Percentiles rank a stretch among this genome's conserved stretches.
Conservation (phyloP, 2,113 vertebrate genomes). For the Macrotis lagotis region DNA sequence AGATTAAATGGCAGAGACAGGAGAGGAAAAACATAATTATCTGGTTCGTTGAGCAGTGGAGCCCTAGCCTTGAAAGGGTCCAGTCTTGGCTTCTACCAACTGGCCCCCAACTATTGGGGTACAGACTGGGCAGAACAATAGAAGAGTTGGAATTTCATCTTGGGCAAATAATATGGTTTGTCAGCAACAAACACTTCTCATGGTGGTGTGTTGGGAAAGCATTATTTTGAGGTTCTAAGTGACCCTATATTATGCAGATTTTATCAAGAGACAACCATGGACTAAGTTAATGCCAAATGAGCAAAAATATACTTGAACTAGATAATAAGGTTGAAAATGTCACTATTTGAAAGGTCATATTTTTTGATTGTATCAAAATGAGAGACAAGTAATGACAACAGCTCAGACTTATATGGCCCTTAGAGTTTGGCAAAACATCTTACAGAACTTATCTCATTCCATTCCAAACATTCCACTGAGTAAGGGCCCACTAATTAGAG, state of each 20-base stretch:
- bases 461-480: neutral
- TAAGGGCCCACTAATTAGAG: too few relatives aligned
- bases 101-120: neutral
- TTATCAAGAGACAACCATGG: neutral
- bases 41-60: fast-evolving
- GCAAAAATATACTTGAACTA: neutral
- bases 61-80: neutral
- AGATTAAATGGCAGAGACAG: neutral
- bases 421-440: neutral
- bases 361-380: neutral
- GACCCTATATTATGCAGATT: neutral
- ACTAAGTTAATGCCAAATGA: neutral
- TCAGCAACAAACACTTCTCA: neutral
- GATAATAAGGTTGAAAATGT: neutral
- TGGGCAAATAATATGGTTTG: neutral
- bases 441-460: neutral
- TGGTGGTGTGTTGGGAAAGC: neutral
- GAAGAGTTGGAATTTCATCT: fast-evolving
- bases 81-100: fast-evolving
- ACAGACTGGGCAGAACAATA: neutral
- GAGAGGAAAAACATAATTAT: neutral
- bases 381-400: neutral
- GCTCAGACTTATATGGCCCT: neutral
- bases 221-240: neutral
- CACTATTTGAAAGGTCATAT: neutral